Percentiles rank a stretch among this genome's conserved stretches.
These are phyloP conservation scores for Dipodomys merriami DNA, from an alignment of 2,113 vertebrate species.

Conservation along the genomic window DNA sequence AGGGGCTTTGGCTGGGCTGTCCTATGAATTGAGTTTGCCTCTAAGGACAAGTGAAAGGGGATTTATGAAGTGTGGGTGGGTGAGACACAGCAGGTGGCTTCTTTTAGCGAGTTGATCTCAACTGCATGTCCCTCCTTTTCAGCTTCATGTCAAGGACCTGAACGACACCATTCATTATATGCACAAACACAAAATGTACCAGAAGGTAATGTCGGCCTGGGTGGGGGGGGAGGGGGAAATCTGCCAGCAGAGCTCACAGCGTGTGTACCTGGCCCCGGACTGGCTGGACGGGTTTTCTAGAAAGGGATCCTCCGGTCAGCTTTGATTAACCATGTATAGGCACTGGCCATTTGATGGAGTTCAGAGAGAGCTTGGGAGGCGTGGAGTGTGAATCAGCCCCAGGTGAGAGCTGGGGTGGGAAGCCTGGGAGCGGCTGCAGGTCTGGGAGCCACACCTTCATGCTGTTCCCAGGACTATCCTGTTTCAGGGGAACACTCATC, in stretches of 20 bases:
- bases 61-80: not conserved
- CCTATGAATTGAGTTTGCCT: accelerated
- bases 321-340: not conserved
- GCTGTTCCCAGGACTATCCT: not conserved
- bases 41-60: not conserved
- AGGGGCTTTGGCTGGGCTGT: not conserved
- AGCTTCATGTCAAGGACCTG: conserved; percentile 93
- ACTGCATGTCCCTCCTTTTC: conserved; percentile 62
- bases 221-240: too few relatives aligned
- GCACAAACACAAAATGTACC: conserved; percentile 92
- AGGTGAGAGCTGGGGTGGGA: not conserved
- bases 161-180: conserved; percentile 93
- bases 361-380: not conserved
- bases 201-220: conserved; percentile 80
- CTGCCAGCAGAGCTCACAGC: accelerated
- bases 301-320: not conserved
- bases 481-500: not conserved
- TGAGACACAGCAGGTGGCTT: not conserved
- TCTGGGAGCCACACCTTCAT: too few relatives aligned
- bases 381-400: not conserved
- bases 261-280: accelerated
- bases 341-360: not conserved
- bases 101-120: not conserved
- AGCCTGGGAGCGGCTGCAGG: not conserved
- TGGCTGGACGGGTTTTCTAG: not conserved